Evolutionary conservation across 2,113 vertebrate genomes (phyloP), one percentile per base, ranked within the genome.

Genomic region (Tiliqua scincoides): DNA sequence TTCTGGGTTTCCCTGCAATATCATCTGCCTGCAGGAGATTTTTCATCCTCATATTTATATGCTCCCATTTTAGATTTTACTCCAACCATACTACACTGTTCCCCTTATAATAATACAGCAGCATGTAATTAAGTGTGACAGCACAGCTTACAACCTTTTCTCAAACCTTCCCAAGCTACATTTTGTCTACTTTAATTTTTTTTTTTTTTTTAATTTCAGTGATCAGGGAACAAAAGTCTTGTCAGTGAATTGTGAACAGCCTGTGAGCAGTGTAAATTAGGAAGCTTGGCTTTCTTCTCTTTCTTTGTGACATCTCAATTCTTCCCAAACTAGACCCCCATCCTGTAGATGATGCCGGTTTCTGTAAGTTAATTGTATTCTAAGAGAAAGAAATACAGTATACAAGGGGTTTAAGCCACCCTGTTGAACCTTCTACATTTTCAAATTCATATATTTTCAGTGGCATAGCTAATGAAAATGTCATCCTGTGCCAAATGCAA

Each of bases 101-200:
- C 52, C 68, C 43, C 57, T 74, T 27, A n/a, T 70, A 87, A 88
- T 57, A 79, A 74, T 67, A 57, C 14, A 65, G 71, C 11, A 14
- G 59, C 74, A 74, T 79, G 57, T 67, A 84, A 85, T 85, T 85
- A 70, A 88, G n/a, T 75, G 75, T 84, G 82, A 75, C 70, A 81
- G 61, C 35, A 70, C 75, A 68, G 85, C 63, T 86, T 81, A 86
- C 78, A 79, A 80, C 79, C 78, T 73, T 82, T 88, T 82, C 71
- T 76, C 71, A 85, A 70, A 61, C 62, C 76, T 73, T 76, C 9
- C 63, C 32, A n/a, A 76, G 72, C 40, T 63, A 52, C 40, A 37
- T 76, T 81, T 32, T 27, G 32, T 37, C 54, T 82, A 37, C 78
- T 76, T 62, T 40, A 43, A 8, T 63, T 48, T 63, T 37, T 59